Percentiles rank a stretch among this genome's conserved stretches.
phyloP scores from a whole-genome alignment of 2,113 vertebrate species.

The Neogale vison region DNA sequence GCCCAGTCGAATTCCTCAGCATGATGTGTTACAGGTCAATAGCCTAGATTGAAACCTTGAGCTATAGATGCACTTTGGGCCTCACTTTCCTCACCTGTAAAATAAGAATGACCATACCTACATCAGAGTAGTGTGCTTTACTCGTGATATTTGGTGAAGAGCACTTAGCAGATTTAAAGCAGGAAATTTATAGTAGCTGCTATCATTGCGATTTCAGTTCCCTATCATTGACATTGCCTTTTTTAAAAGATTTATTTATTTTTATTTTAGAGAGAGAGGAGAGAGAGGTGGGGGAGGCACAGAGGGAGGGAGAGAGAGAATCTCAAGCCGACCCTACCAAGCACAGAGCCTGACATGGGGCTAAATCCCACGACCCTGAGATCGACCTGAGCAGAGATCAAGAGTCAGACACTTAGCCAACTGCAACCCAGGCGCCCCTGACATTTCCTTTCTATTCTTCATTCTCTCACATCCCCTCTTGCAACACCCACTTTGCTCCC shows the following conservation, averaged over 20 bases:
- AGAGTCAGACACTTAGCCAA: neutral
- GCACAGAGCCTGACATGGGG: neutral
- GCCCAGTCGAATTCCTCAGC: neutral
- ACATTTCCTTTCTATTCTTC: neutral
- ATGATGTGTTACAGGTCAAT: neutral
- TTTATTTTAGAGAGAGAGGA: neutral
- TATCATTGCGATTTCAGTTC: neutral
- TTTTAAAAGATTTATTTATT: neutral
- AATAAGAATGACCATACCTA: conserved; percentile 14
- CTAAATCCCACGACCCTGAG: neutral
- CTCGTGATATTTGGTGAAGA: neutral
- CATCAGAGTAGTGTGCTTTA: neutral
- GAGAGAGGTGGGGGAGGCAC: neutral
- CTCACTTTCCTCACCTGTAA: conserved; percentile 24
- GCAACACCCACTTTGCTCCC: neutral
- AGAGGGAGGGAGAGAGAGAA: neutral
- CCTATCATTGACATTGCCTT: neutral
- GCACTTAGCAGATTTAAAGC: neutral
- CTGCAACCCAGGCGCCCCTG: neutral
- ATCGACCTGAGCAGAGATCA: neutral
- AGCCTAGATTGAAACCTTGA: neutral
- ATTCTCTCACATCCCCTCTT: conserved; percentile 3
- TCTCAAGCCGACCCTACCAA: neutral
- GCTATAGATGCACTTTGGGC: neutral
- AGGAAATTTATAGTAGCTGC: neutral